Percentiles rank a stretch among this genome's conserved stretches.
Conservation (phyloP, 2,797 vertebrate genomes). For the Tamandua tetradactyla region DNA sequence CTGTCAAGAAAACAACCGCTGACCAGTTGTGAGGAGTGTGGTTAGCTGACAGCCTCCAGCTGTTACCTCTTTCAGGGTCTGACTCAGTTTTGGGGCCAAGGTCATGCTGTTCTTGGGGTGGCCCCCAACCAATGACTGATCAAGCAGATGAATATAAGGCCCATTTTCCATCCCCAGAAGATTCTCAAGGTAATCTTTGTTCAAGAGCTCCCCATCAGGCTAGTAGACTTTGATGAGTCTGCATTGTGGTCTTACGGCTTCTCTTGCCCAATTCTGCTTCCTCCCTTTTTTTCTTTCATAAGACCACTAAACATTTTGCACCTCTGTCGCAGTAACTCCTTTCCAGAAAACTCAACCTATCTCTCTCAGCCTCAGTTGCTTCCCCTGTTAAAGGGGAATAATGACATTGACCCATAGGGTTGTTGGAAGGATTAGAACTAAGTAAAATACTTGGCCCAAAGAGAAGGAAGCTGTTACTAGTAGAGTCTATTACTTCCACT, state of each 20-base stretch:
- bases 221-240: not conserved
- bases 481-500: not conserved
- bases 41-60: constrained; percentile 48
- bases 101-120: constrained; percentile 49
- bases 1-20: not conserved
- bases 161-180: constrained; percentile 19
- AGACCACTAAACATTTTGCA: not conserved
- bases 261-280: not conserved
- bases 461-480: constrained; percentile 2
- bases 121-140: constrained; percentile 46
- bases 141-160: constrained; percentile 43
- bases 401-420: not conserved
- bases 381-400: not conserved
- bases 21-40: constrained; percentile 9
- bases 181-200: constrained; percentile 16
- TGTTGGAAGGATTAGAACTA: not conserved
- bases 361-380: not conserved
- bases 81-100: constrained; percentile 56
- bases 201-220: not conserved
- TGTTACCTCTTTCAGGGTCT: constrained; percentile 45
- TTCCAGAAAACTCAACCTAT: not conserved
- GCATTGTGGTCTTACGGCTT: not conserved
- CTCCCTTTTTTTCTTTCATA: not conserved
- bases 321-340: not conserved
- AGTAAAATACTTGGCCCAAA: constrained; percentile 32